Base-by-base conservation (phyloP, 2,888 invertebrate genomes). In the Osedax frankpressi region DNA sequence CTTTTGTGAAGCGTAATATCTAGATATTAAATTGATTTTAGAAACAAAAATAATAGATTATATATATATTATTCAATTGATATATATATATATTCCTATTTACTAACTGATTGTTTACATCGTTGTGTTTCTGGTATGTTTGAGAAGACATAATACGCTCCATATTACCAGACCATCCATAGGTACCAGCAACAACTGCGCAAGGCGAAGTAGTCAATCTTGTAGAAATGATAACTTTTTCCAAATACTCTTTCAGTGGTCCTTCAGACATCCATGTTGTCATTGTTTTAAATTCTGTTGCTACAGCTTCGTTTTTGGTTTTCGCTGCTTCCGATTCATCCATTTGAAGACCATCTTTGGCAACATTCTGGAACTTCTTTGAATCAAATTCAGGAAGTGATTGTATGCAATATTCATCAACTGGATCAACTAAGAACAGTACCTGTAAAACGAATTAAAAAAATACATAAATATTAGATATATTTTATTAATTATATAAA, bases 151-250 rank as follows among this genome's bases (percentile, higher is more conserved):
- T 94, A 77, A 97, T 89, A 71, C 97, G 89, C 87, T 97, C 97
- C 97, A 98, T 97, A 86, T 97, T 97, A 80, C 96, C 97, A 80
- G 96, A 95, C 96, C 96, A 97, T 79, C 96, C 96, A 86, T 94
- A 97, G 87, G 92, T 90, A 75, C 92, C 91, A 77, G 97, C 97
- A 70, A 96, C 94, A 72, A 98, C 88, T 72, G 95, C 97, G 85
- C 94, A 95, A 0, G 97, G 97, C 3, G 96, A 95, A 81, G 90
- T 90, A 75, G 90, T 89, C 74, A 97, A 87, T 74, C 95, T 89
- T 79, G 94, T 92, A 1, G 95, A 95, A 28, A 96, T 87, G 72
- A 88, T 87, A 0, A 92, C 92, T 84, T 92, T 93, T 75, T 89
- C 86, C 78, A 92, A 89, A 81, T 82, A 77, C 75, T 91, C 90